Percentiles rank a stretch among this genome's conserved stretches.
These are phyloP conservation scores for Patella caerulea DNA, from an alignment of 2,888 invertebrate species.

Conservation along the genomic window DNA sequence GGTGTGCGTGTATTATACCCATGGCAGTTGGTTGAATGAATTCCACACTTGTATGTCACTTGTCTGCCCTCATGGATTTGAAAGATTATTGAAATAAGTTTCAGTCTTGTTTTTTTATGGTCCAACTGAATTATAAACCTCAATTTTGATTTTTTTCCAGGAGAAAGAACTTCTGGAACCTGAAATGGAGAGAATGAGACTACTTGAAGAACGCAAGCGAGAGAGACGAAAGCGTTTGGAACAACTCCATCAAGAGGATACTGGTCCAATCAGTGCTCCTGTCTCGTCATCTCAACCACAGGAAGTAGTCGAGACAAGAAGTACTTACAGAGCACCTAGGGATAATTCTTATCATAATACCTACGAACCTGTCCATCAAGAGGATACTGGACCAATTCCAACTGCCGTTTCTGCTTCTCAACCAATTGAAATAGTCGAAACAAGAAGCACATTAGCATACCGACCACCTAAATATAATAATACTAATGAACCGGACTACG, in stretches of 20 bases:
- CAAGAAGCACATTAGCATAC: neutral
- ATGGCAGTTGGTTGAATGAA: no score
- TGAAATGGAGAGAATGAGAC: slow-evolving; percentile 34
- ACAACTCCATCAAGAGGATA: slow-evolving; percentile 2
- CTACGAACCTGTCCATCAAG: neutral
- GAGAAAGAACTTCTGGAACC: slow-evolving; percentile 43
- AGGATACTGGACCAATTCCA: neutral
- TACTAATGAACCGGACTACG: neutral
- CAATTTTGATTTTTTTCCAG: slow-evolving; percentile 25
- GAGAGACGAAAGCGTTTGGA: slow-evolving; percentile 36
- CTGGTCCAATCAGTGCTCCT: slow-evolving; percentile 21
- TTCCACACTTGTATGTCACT: no score
- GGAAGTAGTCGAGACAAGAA: slow-evolving; percentile 24
- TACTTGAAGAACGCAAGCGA: slow-evolving; percentile 36
- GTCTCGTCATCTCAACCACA: slow-evolving; percentile 25
- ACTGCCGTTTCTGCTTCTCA: slow-evolving; percentile 16
- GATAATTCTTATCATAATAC: slow-evolving; percentile 27
- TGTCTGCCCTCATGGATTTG: no score
- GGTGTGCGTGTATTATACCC: no score
- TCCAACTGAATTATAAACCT: no score
- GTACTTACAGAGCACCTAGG: slow-evolving; percentile 32
- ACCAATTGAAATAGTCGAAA: neutral
- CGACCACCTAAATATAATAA: neutral
- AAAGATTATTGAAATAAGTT: no score
- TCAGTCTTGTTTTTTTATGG: no score